phyloP scores from a whole-genome alignment of 2,113 vertebrate genomes.

The Eleginops maclovinus region DNA sequence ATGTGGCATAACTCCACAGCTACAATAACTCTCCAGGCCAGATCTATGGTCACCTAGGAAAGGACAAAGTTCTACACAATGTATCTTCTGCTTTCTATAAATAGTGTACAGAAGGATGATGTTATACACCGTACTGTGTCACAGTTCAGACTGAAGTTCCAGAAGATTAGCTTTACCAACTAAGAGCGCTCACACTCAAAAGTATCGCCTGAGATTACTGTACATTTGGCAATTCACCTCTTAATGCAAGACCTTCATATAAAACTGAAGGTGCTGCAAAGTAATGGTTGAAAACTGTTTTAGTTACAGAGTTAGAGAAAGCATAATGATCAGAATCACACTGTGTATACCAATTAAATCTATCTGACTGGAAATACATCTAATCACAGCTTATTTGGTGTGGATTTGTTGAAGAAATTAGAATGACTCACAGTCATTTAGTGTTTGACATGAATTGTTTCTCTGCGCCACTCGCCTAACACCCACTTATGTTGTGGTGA shows the following conservation, averaged over 20 bases:
- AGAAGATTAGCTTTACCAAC: too few relatives aligned
- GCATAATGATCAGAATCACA: slow-evolving; percentile 7
- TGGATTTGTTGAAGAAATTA: slow-evolving; percentile 23
- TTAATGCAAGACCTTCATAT: not conserved
- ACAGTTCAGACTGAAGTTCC: not conserved
- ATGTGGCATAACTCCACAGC: not conserved
- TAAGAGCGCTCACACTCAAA: not conserved
- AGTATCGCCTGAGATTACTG: not conserved
- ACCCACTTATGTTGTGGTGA: slow-evolving; percentile 28
- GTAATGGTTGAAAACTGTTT: not conserved
- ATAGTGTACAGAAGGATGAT: not conserved
- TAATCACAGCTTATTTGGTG: slow-evolving; percentile 12
- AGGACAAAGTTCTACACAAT: not conserved
- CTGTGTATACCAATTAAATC: slow-evolving; percentile 1
- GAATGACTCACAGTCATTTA: slow-evolving; percentile 27
- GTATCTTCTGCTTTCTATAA: not conserved
- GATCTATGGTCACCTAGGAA: not conserved
- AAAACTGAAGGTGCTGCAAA: not conserved
- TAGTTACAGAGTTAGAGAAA: not conserved
- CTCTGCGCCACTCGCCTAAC: slow-evolving; percentile 12
- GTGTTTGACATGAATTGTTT: slow-evolving; percentile 25
- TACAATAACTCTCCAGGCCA: not conserved
- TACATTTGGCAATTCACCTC: not conserved
- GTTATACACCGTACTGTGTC: too few relatives aligned
- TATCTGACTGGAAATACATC: slow-evolving; percentile 5